Evolutionary conservation across 2,888 invertebrate genomes (phyloP).

Genomic region (Pyrrhosoma nymphula): DNA sequence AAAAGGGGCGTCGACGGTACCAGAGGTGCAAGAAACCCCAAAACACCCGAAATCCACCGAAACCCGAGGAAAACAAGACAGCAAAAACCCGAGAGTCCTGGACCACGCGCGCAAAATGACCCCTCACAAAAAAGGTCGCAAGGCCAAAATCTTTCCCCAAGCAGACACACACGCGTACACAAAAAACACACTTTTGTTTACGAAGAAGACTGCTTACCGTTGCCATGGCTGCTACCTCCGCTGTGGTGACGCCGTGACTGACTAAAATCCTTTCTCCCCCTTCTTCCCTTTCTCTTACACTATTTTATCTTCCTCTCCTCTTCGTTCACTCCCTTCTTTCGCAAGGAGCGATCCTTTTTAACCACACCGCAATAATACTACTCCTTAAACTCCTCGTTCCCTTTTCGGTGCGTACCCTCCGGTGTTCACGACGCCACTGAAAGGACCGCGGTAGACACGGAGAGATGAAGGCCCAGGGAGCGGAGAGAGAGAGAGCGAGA

Average conservation of each 20-base stretch:
- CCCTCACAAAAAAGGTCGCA: neutral
- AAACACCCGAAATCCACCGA: neutral
- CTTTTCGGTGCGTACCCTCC: neutral
- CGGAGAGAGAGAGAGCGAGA: neutral
- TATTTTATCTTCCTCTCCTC: neutral
- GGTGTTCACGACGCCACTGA: neutral
- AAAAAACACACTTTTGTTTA: too few species aligned
- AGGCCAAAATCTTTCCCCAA: too few species aligned
- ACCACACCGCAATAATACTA: neutral
- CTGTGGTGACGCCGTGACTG: slow-evolving; percentile 50
- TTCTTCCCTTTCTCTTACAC: neutral
- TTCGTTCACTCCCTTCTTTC: neutral
- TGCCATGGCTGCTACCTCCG: slow-evolving; percentile 50
- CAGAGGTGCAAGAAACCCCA: neutral
- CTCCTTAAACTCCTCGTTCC: neutral
- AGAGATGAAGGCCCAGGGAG: neutral
- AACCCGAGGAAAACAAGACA: neutral
- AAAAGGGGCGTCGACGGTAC: neutral
- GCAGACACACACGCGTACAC: too few species aligned
- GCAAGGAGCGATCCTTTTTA: neutral
- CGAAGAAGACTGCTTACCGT: slow-evolving; percentile 31
- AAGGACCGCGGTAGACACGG: neutral
- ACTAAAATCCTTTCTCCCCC: neutral
- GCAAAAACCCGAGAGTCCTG: neutral
- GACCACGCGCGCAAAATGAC: neutral